Evolutionary conservation across 2,113 vertebrate genomes (phyloP).

Genomic region (Sebastes schlegelii): DNA sequence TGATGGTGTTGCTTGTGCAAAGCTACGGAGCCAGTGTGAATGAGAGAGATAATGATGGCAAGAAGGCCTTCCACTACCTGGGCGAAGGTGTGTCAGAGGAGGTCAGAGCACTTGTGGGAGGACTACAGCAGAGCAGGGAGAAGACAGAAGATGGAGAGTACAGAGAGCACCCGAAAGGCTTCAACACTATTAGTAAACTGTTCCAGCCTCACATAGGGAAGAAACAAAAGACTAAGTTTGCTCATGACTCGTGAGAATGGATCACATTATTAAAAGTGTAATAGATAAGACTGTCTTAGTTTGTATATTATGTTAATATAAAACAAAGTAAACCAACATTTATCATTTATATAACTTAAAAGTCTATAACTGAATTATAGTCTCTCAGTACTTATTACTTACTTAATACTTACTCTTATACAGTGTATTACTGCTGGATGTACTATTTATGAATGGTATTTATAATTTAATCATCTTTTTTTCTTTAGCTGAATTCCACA

Average conservation of each 20-base stretch:
- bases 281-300: neutral
- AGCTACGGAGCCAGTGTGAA: conserved; percentile 85
- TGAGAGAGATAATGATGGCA: conserved; percentile 92
- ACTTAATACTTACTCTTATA: neutral
- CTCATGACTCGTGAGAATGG: conserved; percentile 70
- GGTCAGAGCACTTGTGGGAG: conserved; percentile 86
- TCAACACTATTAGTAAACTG: conserved; percentile 90
- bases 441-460: conserved; percentile 24
- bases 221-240: conserved; percentile 84
- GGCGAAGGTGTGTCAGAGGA: conserved; percentile 77
- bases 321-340: neutral
- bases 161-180: conserved; percentile 86
- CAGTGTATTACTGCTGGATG: conserved; percentile 38
- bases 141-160: conserved; percentile 85
- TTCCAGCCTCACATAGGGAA: conserved; percentile 85
- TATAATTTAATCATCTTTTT: conserved; percentile 1
- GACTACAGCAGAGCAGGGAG: conserved; percentile 73
- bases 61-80: conserved; percentile 91
- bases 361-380: neutral
- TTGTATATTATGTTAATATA: conserved; percentile 13
- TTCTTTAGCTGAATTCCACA: neutral
- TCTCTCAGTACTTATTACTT: neutral
- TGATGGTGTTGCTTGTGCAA: conserved; percentile 86
- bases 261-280: neutral
- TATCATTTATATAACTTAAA: conserved; percentile 3